Base-by-base conservation (phyloP, 2,113 vertebrate genomes). In the Erythrocercus mccallii region DNA sequence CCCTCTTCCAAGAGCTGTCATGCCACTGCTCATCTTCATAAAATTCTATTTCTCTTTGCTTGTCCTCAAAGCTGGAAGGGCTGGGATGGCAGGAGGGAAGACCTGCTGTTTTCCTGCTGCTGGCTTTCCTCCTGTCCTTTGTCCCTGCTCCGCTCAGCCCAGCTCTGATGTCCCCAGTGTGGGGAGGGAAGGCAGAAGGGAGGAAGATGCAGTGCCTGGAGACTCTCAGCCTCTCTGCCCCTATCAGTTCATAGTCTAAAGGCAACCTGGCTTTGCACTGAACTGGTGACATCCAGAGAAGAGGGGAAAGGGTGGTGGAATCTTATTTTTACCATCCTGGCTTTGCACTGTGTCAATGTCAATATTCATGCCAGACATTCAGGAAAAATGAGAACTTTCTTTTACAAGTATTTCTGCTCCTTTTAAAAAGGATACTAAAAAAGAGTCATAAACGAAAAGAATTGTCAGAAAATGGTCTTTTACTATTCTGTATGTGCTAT, bases 161-260 rank as follows among this genome's bases (percentile, higher is more conserved):
- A 22, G 50, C 27, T 70, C 74, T 42, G 53, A 61, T 9, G 25
- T 42, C 50, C 20, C 50, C 0, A 1, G 38, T 15, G 11, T 0
- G 2, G 30, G 35, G 8, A 40, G 50, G 42, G 82, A 47, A 76
- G 85, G 35, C 44, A 79, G 42, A 37, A 1, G 10, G 22, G 62
- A 78, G 33, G 56, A 71, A 91, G 79, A 86, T 8, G 6, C 56
- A 51, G 27, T 22, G 54, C 42, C 68, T 69, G 21, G 45, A 35
- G 68, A 20, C 25, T 57, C 35, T 35, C 45, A 72, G 70, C 57
- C 53, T 68, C 64, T 65, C 54, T 86, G 58, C 81, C 71, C 58
- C 47, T 51, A 16, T 66, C 76, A 58, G 12, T 81, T 88, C 54
- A 6, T 16, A 60, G 76, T 73, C 51, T n/a, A 16, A 92, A 47